Conservation (phyloP, 2,888 invertebrate species). For the Folsomia candida region DNA sequence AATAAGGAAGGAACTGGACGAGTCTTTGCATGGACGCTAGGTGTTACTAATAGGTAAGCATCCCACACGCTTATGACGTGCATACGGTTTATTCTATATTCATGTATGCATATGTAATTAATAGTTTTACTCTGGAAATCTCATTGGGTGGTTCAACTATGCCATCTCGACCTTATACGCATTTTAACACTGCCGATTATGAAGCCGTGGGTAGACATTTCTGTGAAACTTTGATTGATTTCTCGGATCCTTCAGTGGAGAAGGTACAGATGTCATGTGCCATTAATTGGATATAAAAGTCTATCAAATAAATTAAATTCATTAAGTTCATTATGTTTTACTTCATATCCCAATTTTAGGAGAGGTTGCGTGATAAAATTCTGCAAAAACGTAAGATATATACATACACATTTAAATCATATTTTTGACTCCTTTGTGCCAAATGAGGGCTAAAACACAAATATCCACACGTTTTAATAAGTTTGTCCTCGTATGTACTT, state of each 20-base stretch:
- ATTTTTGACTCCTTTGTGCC: too few relatives aligned
- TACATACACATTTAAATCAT: too few relatives aligned
- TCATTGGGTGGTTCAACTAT: constrained; percentile 87
- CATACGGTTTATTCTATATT: background rate
- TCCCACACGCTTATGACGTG: background rate
- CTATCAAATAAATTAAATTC: constrained; percentile 9
- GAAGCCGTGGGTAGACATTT: constrained; percentile 83
- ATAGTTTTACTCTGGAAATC: constrained; percentile 90
- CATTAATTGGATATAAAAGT: too few relatives aligned
- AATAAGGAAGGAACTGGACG: constrained; percentile 93
- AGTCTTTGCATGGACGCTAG: constrained; percentile 93
- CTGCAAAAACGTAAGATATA: constrained; percentile 71
- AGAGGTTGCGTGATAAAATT: constrained; percentile 74
- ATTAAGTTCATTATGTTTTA: constrained; percentile 47
- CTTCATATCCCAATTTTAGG: constrained; percentile 56
- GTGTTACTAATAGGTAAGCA: constrained; percentile 68
- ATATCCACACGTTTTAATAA: too few relatives aligned
- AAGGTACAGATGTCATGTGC: too few relatives aligned
- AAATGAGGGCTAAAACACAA: too few relatives aligned
- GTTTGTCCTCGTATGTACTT: too few relatives aligned
- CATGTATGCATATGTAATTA: background rate
- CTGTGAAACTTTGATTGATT: constrained; percentile 88
- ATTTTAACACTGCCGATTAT: constrained; percentile 77
- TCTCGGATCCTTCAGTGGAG: constrained; percentile 79
- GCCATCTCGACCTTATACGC: constrained; percentile 74